Base-by-base conservation (phyloP, 2,888 invertebrate species). In the Pseudanteris insignis region DNA sequence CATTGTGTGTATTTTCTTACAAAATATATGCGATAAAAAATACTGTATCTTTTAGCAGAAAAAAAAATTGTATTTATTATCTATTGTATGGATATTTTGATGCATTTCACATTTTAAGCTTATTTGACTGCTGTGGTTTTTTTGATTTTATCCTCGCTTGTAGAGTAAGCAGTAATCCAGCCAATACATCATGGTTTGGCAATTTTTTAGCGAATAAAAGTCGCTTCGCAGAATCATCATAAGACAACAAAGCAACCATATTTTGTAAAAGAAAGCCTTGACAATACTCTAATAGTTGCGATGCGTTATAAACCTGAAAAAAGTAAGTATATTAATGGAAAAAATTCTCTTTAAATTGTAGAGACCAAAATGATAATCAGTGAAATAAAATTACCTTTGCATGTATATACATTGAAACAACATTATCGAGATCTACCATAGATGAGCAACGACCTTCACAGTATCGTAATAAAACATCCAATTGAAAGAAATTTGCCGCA, bases 181-280 rank as follows among this genome's bases (percentile, higher is more conserved):
- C 90, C 8, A 94, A 83, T 2, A 94, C 93, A 73, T 94, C 94
- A 75, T 94, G 93, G 70, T 92, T 93, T 40, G 94, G 93, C 62
- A 94, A 83, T 73, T 93, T 90, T 79, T 93, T 94, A 28, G 93
- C 94, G 72, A 94, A 94, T 25, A 94, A 84, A 48, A 94, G 82
- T 61, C 93, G 86, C 75, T 94, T 91, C 0, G 94, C 93, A 0
- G 92, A 92, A 76, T 94, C 94, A 72, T 94, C 94, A 73, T 92
- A 94, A 0, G 93, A 94, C 36, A 94, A 83, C 14, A 94, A 82
- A n/a, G 93, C 92, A n/a, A 94, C 92, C 92, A 94, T 92, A 75
- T 94, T 94, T 81, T 94, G 94, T 33, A 94, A 84, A 14, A 94
- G 83, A 78, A 93, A 94, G 41, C 92, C 92, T 82, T 94, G 94